phyloP scores from a whole-genome alignment of 2,113 vertebrate species.

The Oenanthe oenanthe region DNA sequence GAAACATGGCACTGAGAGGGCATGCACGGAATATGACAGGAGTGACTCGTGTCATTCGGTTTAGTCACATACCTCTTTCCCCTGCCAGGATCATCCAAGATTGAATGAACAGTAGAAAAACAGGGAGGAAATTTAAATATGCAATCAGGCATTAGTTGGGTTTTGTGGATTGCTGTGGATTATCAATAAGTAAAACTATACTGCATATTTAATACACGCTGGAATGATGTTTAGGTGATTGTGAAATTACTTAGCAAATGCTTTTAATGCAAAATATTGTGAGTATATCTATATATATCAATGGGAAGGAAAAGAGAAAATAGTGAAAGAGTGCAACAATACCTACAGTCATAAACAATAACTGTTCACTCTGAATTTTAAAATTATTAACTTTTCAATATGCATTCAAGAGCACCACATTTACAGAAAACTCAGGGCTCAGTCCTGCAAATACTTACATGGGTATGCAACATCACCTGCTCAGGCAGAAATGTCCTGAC shows the following conservation, averaged over 20 bases:
- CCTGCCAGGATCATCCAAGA: conserved; percentile 92
- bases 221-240: conserved; percentile 58
- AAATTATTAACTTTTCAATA: not conserved
- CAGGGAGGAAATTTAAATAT: conserved; percentile 91
- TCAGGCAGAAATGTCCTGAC: not conserved
- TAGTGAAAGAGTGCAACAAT: conserved; percentile 35
- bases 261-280: conserved; percentile 15
- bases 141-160: conserved; percentile 83
- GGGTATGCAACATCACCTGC: not conserved
- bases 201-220: conserved; percentile 59
- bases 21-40: conserved; percentile 90
- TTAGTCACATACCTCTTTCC: conserved; percentile 97
- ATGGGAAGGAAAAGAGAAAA: conserved; percentile 63
- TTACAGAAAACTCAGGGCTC: not conserved
- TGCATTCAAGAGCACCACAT: not conserved
- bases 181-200: conserved; percentile 70
- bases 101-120: conserved; percentile 89
- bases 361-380: conserved; percentile 26
- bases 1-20: conserved; percentile 82
- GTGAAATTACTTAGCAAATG: conserved; percentile 57
- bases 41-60: conserved; percentile 81
- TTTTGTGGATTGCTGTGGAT: conserved; percentile 68
- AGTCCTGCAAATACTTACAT: conserved; percentile 37
- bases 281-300: not conserved
- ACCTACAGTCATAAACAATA: conserved; percentile 42